Conservation (phyloP, 2,888 invertebrate species). For the Caenorhabditis sp. region DNA sequence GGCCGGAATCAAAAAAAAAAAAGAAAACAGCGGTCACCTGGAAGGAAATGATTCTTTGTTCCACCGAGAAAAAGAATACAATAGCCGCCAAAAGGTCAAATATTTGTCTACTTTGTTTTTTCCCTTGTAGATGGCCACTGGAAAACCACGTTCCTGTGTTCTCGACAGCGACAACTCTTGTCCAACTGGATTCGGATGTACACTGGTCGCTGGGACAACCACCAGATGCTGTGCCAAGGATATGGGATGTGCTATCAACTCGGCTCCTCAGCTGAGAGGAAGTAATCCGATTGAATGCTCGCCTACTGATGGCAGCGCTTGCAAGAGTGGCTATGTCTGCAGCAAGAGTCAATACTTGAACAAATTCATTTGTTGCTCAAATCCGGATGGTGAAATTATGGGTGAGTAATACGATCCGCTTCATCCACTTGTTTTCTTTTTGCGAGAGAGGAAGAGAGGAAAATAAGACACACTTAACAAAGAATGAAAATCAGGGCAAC, state of each 20-base stretch:
- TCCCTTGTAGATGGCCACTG: slow-evolving; percentile 74
- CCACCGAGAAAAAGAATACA: slow-evolving; percentile 36
- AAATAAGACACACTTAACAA: slow-evolving; percentile 11
- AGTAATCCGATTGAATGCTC: slow-evolving; percentile 79
- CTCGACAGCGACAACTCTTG: slow-evolving; percentile 76
- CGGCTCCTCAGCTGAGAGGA: slow-evolving; percentile 80
- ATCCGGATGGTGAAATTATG: slow-evolving; percentile 68
- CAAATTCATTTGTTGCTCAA: slow-evolving; percentile 81
- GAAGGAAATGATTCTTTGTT: slow-evolving; percentile 57
- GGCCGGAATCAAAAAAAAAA: slow-evolving; percentile 48
- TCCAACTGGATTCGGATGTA: slow-evolving; percentile 82
- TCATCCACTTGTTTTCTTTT: slow-evolving; percentile 8
- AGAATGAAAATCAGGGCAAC: slow-evolving; percentile 51
- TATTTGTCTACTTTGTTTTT: slow-evolving; percentile 45
- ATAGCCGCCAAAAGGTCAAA: slow-evolving; percentile 18
- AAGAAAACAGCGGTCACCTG: slow-evolving; percentile 17
- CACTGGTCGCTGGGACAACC: slow-evolving; percentile 78
- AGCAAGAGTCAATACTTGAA: slow-evolving; percentile 78
- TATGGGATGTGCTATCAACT: slow-evolving; percentile 82
- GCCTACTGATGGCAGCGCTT: slow-evolving; percentile 74
- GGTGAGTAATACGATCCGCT: slow-evolving; percentile 55
- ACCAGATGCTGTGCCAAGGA: slow-evolving; percentile 82
- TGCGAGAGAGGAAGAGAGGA: not conserved
- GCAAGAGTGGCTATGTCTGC: slow-evolving; percentile 81
- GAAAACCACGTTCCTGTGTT: slow-evolving; percentile 80